Evolutionary conservation across 92 coral and sea anemone genomes (phyloP), one percentile per base, ranked within the genome.

Genomic region (Chrysogorgia sp.): DNA sequence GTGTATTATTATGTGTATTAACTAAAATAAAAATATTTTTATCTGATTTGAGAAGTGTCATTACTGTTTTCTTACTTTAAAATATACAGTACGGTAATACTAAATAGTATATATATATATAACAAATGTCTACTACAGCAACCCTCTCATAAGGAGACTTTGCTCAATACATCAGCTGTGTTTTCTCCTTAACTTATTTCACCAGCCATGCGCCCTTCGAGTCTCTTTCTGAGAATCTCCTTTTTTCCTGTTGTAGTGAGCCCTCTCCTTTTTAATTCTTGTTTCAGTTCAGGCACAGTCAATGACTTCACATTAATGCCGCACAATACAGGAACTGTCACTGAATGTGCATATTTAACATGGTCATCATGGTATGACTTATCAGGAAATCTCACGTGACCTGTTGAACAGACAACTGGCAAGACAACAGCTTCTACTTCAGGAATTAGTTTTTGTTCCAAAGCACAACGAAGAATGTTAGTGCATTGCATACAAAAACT

Each of bases 151-250:
- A n/a, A n/a, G n/a, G n/a, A n/a, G n/a, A n/a, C 50, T 9, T 43
- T 8, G 50, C 17, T 43, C 9, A 43, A 9, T 43, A 17, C 50
- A 43, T n/a, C n/a, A n/a, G n/a, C n/a, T n/a, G n/a, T n/a, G n/a
- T n/a, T n/a, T n/a, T n/a, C n/a, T n/a, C n/a, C n/a, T n/a, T n/a
- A n/a, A n/a, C n/a, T n/a, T n/a, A n/a, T 17, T 43, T 43, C 50
- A 43, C 50, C 50, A 43, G 50, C 50, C 50, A 43, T 43, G 17
- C 75, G 63, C 55, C 81, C 84, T 80, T 80, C 84, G 21, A 80
- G 67, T 63, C 84, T 63, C 57, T 53, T 22, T 23, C 68, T 76
- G 34, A 80, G 81, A 0, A 80, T n/a, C 4, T 52, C 59, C 20
- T 52, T 52, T 52, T 7, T 52, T 5, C 59, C 59, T 5, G 59